Percentiles rank a stretch among this genome's conserved stretches.
Conservation (phyloP, 1,140 invertebrate species). For the Danaus plexippus region DNA sequence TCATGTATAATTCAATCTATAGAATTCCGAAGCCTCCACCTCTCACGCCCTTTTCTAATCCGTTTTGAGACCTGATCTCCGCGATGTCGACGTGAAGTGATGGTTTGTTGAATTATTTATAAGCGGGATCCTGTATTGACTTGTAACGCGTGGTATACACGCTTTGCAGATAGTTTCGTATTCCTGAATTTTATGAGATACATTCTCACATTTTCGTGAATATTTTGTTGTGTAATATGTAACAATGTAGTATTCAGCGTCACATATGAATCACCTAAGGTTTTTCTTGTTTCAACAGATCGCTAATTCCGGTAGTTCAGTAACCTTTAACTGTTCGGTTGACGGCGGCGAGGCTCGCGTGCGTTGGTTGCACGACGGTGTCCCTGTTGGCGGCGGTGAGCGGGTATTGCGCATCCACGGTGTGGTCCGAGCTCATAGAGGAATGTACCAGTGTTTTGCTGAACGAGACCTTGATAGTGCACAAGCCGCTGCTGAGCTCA, state of each 20-base stretch:
- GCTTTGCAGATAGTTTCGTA: slow-evolving; percentile 16
- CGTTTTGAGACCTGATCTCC: slow-evolving; percentile 10
- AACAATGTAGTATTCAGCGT: too few relatives aligned
- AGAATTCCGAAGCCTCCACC: background rate
- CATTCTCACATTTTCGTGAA: background rate
- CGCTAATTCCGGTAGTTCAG: slow-evolving; percentile 64
- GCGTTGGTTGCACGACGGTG: slow-evolving; percentile 82
- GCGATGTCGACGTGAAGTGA: slow-evolving; percentile 3
- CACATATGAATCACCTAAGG: background rate
- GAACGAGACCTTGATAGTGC: slow-evolving; percentile 79
- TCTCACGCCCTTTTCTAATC: slow-evolving; percentile 13
- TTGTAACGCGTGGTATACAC: slow-evolving; percentile 13
- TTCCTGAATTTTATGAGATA: slow-evolving; percentile 10
- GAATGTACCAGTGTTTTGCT: slow-evolving; percentile 89
- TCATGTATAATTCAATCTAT: too few relatives aligned
- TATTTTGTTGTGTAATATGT: background rate
- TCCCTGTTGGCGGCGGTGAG: slow-evolving; percentile 73
- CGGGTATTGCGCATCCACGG: slow-evolving; percentile 75
- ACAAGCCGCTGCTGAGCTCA: slow-evolving; percentile 80
- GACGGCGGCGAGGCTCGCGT: slow-evolving; percentile 82
- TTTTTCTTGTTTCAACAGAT: slow-evolving; percentile 36
- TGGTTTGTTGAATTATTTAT: slow-evolving; percentile 17
- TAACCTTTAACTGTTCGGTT: slow-evolving; percentile 76
- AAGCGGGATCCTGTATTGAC: slow-evolving; percentile 15
- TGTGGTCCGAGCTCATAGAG: slow-evolving; percentile 81